Evolutionary conservation across 2,797 vertebrate genomes (phyloP).

Genomic region (Diplodus sargus): DNA sequence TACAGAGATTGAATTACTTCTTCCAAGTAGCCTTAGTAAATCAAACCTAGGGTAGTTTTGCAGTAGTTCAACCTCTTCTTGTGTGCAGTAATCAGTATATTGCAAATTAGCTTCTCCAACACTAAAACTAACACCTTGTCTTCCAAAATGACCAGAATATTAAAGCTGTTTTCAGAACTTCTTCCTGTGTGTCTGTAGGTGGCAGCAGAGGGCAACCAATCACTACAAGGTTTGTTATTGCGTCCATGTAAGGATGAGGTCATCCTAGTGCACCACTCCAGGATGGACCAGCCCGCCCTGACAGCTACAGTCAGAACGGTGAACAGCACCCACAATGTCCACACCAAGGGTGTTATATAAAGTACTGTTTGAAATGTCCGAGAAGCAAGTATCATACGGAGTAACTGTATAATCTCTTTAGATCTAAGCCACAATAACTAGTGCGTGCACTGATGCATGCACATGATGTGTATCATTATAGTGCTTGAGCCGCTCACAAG

Average conservation of each 20-base stretch:
- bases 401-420: slow-evolving; percentile 30
- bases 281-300: slow-evolving; percentile 51
- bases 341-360: slow-evolving; percentile 34
- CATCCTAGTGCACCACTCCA: slow-evolving; percentile 76
- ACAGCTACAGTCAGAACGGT: slow-evolving; percentile 37
- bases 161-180: slow-evolving; percentile 6
- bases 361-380: slow-evolving; percentile 32
- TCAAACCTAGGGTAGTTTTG: no score
- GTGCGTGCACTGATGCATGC: slow-evolving; percentile 10
- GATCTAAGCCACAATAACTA: slow-evolving; percentile 5
- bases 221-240: slow-evolving; percentile 50
- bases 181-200: slow-evolving; percentile 59
- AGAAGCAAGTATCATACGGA: slow-evolving; percentile 22
- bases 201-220: slow-evolving; percentile 75
- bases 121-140: no score
- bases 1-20: no score
- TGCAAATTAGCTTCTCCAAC: no score
- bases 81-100: no score
- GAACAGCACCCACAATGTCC: slow-evolving; percentile 43
- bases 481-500: slow-evolving; percentile 13
- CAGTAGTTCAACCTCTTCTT: no score
- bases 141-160: no score
- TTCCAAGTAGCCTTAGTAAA: no score
- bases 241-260: slow-evolving; percentile 75
- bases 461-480: slow-evolving; percentile 26